phyloP scores from a whole-genome alignment of 2,888 invertebrate species.

The Caprella mutica region DNA sequence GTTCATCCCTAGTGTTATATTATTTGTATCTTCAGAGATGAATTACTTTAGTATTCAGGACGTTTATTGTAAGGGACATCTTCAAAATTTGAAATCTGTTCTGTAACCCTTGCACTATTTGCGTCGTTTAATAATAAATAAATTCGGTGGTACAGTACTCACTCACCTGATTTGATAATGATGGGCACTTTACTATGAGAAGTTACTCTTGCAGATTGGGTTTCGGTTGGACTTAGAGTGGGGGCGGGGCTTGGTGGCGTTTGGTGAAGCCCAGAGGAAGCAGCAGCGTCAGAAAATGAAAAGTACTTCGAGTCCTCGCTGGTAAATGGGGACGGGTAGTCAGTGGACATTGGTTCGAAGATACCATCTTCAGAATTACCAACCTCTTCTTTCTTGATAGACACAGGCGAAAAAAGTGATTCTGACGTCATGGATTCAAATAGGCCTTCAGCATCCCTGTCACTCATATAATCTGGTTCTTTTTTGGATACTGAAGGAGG shows the following conservation, averaged over 20 bases:
- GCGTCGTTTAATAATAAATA: too few relatives aligned
- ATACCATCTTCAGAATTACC: not conserved
- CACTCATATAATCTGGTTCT: conserved; percentile 23
- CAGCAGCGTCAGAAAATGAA: conserved; percentile 23
- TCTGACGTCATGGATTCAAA: conserved; percentile 28
- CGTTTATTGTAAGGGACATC: too few relatives aligned
- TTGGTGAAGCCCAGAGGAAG: conserved; percentile 14
- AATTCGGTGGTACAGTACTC: too few relatives aligned
- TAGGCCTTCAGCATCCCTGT: conserved; percentile 9
- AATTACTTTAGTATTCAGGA: too few relatives aligned
- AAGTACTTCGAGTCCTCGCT: conserved; percentile 29
- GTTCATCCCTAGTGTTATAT: too few relatives aligned
- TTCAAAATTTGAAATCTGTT: too few relatives aligned
- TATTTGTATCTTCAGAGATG: too few relatives aligned
- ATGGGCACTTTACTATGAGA: conserved; percentile 15
- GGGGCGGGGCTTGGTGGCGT: conserved; percentile 23
- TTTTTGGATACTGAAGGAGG: conserved; percentile 50
- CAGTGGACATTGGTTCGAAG: conserved; percentile 7
- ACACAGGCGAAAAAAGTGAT: conserved; percentile 23
- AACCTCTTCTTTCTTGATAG: conserved; percentile 2
- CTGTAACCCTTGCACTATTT: too few relatives aligned
- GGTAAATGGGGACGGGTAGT: conserved; percentile 30
- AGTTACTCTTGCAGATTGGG: not conserved
- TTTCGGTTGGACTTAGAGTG: conserved; percentile 16
- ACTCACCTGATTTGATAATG: conserved; percentile 26